phyloP scores from a whole-genome alignment of 2,113 vertebrate species.

The Nestor notabilis region DNA sequence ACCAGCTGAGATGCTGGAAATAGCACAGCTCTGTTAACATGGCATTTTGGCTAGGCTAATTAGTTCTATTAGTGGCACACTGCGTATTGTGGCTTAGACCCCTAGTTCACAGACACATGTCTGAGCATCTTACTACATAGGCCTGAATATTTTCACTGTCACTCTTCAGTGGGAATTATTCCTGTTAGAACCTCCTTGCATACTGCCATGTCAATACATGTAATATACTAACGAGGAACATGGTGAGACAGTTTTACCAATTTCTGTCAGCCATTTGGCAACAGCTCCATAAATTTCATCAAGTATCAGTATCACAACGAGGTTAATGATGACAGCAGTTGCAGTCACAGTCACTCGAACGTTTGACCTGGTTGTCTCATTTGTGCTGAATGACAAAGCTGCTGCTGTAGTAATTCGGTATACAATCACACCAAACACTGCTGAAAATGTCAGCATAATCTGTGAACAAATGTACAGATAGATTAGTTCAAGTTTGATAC shows the following conservation, averaged over 20 bases:
- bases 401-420: conserved; percentile 92
- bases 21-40: not conserved
- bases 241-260: conserved; percentile 77
- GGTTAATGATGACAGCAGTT: conserved; percentile 95
- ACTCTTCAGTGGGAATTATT: not conserved
- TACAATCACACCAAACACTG: conserved; percentile 91
- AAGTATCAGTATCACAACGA: conserved; percentile 92
- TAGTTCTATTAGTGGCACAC: not conserved
- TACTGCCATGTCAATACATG: not conserved
- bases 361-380: conserved; percentile 84
- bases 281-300: conserved; percentile 95
- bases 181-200: not conserved
- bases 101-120: not conserved
- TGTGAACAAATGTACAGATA: conserved; percentile 8
- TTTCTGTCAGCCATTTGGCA: conserved; percentile 95
- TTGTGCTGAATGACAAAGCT: conserved; percentile 89
- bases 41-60: not conserved
- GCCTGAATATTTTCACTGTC: not conserved
- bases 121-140: not conserved
- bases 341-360: conserved; percentile 91
- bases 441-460: conserved; percentile 90
- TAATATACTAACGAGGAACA: not conserved
- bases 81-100: not conserved
- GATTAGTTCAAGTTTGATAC: not conserved
- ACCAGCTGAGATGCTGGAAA: not conserved